These are phyloP conservation scores for Sinhomidia bicolor DNA, from an alignment of 2,888 invertebrate genomes.

Conservation along the genomic window DNA sequence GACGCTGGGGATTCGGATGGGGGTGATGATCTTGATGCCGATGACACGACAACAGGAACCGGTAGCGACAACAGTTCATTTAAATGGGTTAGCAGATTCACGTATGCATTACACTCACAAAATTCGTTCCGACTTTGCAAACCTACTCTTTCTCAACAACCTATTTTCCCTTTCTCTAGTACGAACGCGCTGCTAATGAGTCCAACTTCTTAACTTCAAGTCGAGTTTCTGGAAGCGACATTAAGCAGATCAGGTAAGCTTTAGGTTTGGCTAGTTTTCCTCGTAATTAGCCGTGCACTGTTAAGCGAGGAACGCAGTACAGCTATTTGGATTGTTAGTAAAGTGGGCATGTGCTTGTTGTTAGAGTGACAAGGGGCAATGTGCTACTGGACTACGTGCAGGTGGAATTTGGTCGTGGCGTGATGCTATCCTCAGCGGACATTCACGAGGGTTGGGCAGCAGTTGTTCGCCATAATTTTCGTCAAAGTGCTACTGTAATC, in stretches of 20 bases:
- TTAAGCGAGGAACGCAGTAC: no score
- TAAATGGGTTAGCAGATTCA: conserved; percentile 78
- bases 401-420: conserved; percentile 78
- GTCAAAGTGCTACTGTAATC: conserved; percentile 70
- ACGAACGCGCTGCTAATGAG: conserved; percentile 42
- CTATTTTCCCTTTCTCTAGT: conserved; percentile 15
- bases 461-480: conserved; percentile 77
- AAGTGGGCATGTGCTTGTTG: no score
- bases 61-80: conserved; percentile 79
- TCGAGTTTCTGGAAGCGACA: background rate
- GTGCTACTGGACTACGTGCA: conserved; percentile 78
- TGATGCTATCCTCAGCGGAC: conserved; percentile 71
- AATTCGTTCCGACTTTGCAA: no score
- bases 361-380: conserved; percentile 78
- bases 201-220: background rate
- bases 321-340: no score
- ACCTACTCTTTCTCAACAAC: background rate
- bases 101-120: no score
- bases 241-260: conserved; percentile 57
- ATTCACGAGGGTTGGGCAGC: conserved; percentile 65
- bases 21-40: conserved; percentile 65
- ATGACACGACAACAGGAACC: conserved; percentile 71
- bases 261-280: background rate
- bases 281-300: no score
- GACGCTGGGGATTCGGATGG: background rate